phyloP scores from a whole-genome alignment of 2,888 invertebrate species.

The Caradrina kadenii region DNA sequence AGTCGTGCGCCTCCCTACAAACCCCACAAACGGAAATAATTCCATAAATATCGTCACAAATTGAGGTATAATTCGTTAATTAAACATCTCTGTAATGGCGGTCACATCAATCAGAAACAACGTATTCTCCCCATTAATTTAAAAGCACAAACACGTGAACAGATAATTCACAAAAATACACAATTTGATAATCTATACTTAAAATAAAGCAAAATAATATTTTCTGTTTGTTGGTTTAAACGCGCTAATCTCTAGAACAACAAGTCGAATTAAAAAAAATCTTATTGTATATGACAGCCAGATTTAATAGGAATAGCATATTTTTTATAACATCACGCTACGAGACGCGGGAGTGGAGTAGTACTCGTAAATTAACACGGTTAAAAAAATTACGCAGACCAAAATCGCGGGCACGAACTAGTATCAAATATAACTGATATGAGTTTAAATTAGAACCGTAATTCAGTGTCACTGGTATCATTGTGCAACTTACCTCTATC shows the following conservation, averaged over 20 bases:
- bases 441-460: conserved; percentile 56
- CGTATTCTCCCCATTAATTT: conserved; percentile 16
- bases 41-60: conserved; percentile 1
- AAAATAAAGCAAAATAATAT: no score
- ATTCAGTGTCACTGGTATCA: conserved; percentile 83
- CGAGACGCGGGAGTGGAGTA: no score
- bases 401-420: no score
- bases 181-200: conserved; percentile 22
- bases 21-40: neutral
- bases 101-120: conserved; percentile 16
- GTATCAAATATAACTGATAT: conserved; percentile 51
- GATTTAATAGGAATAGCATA: no score
- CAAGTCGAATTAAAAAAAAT: no score
- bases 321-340: no score
- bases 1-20: neutral
- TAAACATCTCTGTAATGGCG: conserved; percentile 19
- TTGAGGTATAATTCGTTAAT: conserved; percentile 29
- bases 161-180: conserved; percentile 43
- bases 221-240: no score
- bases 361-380: no score
- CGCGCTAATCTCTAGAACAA: no score
- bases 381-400: no score
- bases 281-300: no score
- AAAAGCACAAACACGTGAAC: conserved; percentile 36
- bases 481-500: conserved; percentile 70